Evolutionary conservation across 2,888 invertebrate genomes (phyloP).

Genomic region (Rhamnusium bicolor): DNA sequence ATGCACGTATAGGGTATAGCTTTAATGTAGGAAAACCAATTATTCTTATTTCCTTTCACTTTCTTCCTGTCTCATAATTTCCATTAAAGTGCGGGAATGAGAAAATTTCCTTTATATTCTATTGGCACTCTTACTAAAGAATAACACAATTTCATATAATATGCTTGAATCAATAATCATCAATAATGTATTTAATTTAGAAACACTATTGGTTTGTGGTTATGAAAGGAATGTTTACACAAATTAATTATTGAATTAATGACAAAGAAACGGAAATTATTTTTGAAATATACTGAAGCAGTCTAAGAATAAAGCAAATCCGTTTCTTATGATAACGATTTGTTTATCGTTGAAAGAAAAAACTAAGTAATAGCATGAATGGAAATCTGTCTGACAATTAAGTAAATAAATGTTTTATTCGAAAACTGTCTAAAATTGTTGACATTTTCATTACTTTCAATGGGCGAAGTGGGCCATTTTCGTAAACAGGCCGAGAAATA

Average conservation of each 20-base stretch:
- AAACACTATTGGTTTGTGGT: neutral
- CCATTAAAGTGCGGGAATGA: conserved; percentile 22
- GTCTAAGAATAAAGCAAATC: too few relatives aligned
- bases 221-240: neutral
- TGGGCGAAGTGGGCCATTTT: too few relatives aligned
- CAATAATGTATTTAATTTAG: neutral
- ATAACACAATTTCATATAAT: conserved; percentile 11
- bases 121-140: conserved; percentile 12
- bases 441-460: too few relatives aligned
- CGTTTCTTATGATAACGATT: too few relatives aligned
- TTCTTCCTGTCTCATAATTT: conserved; percentile 27
- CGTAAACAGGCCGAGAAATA: too few relatives aligned
- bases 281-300: too few relatives aligned
- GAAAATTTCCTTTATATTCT: conserved; percentile 27
- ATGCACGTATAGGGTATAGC: neutral
- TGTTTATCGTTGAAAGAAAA: too few relatives aligned
- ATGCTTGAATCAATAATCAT: neutral
- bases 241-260: neutral
- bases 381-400: too few relatives aligned
- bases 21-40: conserved; percentile 32
- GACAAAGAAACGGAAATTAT: too few relatives aligned
- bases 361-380: too few relatives aligned
- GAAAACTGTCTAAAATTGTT: too few relatives aligned
- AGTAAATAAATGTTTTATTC: too few relatives aligned
- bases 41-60: conserved; percentile 31